Evolutionary conservation across 2,113 vertebrate genomes (phyloP).

Genomic region (Entomyzon cyanotis): DNA sequence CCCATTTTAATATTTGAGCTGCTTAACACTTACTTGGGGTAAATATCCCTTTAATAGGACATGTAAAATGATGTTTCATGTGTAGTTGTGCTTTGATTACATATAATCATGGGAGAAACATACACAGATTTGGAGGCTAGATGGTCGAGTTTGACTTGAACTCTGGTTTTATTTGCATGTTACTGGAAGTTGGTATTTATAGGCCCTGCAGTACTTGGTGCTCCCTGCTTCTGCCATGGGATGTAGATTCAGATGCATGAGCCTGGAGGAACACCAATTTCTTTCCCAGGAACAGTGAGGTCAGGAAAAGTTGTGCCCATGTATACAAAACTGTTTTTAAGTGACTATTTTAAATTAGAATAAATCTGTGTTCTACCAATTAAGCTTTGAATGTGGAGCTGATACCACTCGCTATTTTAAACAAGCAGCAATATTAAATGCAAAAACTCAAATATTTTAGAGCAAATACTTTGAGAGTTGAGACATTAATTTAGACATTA

Average conservation of each 20-base stretch:
- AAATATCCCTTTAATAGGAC: background rate
- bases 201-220: background rate
- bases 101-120: background rate
- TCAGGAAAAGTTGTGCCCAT: constrained; percentile 21
- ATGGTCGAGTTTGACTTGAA: background rate
- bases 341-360: constrained; percentile 45
- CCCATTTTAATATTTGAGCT: background rate
- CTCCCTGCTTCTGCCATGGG: background rate
- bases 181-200: background rate
- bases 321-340: constrained; percentile 44
- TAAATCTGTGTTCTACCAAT: constrained; percentile 45
- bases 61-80: background rate
- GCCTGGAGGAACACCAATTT: background rate
- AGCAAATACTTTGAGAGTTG: constrained; percentile 67
- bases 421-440: constrained; percentile 62
- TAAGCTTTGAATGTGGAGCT: constrained; percentile 1
- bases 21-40: background rate
- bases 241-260: background rate
- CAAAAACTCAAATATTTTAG: constrained; percentile 72
- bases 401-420: constrained; percentile 4
- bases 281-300: background rate
- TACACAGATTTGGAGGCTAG: background rate
- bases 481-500: constrained; percentile 57
- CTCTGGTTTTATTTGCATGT: background rate
- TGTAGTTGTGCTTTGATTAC: background rate